phyloP scores from a whole-genome alignment of 2,888 invertebrate species.

The Gymnoscelis rufifasciata region DNA sequence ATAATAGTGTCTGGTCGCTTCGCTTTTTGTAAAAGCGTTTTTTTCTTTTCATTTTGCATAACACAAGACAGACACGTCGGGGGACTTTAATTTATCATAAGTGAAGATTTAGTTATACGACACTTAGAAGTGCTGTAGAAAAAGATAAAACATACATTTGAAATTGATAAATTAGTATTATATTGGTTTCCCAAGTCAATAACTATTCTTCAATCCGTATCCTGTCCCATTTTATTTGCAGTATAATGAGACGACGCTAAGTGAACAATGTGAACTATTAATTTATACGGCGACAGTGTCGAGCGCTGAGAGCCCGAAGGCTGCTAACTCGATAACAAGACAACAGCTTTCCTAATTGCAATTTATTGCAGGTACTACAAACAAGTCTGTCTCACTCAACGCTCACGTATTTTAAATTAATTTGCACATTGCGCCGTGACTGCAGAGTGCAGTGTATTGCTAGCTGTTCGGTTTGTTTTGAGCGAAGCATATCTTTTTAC shows the following conservation, averaged over 20 bases:
- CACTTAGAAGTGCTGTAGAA: no score
- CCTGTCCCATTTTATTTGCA: not conserved
- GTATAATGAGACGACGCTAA: slow-evolving; percentile 1
- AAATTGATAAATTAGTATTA: no score
- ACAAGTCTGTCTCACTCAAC: slow-evolving; percentile 70
- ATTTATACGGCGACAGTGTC: slow-evolving; percentile 52
- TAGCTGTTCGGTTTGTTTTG: slow-evolving; percentile 32
- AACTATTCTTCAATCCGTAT: not conserved
- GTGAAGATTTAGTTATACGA: no score
- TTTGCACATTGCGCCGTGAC: slow-evolving; percentile 67
- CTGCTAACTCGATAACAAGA: slow-evolving; percentile 78
- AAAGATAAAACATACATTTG: no score
- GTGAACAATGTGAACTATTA: slow-evolving; percentile 52
- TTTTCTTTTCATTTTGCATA: no score
- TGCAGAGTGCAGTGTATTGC: slow-evolving; percentile 26
- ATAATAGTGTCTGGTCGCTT: no score
- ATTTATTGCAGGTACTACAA: slow-evolving; percentile 79
- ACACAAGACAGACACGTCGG: no score
- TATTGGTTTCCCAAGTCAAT: no score
- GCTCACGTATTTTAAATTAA: slow-evolving; percentile 77
- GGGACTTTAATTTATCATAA: no score
- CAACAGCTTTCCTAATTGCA: slow-evolving; percentile 77
- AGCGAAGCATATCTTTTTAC: not conserved
- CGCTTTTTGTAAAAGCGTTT: no score
- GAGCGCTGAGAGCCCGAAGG: slow-evolving; percentile 61